A percentile compares a stretch with the other conserved stretches of the same genome.
Evolutionary conservation across 2,797 vertebrate species (phyloP).

Genomic region (Ctenopoma multispine): DNA sequence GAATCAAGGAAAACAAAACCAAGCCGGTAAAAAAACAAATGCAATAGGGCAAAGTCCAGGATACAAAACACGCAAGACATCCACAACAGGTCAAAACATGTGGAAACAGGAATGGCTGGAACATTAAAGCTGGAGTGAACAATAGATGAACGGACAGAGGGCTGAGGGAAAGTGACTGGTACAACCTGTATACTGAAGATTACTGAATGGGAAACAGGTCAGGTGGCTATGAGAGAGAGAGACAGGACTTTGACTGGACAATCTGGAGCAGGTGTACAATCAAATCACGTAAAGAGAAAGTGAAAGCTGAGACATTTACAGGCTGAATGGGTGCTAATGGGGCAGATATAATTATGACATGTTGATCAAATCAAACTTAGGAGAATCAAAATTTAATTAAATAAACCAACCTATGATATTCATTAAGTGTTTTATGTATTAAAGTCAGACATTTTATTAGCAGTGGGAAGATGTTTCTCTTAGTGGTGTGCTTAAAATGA

Average conservation of each 20-base stretch:
- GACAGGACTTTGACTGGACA: background rate
- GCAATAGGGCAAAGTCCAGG: background rate
- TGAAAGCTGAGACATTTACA: background rate
- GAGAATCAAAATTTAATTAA: background rate
- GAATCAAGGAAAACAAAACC: no score
- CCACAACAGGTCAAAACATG: background rate
- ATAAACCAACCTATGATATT: background rate
- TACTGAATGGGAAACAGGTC: no score
- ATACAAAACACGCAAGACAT: background rate
- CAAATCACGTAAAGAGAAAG: background rate
- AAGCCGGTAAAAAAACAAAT: no score
- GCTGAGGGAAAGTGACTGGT: background rate
- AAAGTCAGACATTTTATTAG: background rate
- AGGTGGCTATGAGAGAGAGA: background rate
- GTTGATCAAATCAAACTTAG: background rate
- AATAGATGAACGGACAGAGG: background rate
- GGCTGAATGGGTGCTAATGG: background rate
- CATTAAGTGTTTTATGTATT: background rate
- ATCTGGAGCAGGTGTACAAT: background rate
- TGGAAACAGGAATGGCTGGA: conserved; percentile 1
- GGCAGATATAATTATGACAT: background rate
- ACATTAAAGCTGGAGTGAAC: background rate
- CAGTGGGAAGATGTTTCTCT: background rate
- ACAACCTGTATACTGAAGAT: no score
- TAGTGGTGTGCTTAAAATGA: conserved; percentile 6